Percentiles rank a stretch among this genome's conserved stretches.
Evolutionary conservation across 2,113 vertebrate genomes (phyloP).

Genomic region (Pteruthius melanotis): DNA sequence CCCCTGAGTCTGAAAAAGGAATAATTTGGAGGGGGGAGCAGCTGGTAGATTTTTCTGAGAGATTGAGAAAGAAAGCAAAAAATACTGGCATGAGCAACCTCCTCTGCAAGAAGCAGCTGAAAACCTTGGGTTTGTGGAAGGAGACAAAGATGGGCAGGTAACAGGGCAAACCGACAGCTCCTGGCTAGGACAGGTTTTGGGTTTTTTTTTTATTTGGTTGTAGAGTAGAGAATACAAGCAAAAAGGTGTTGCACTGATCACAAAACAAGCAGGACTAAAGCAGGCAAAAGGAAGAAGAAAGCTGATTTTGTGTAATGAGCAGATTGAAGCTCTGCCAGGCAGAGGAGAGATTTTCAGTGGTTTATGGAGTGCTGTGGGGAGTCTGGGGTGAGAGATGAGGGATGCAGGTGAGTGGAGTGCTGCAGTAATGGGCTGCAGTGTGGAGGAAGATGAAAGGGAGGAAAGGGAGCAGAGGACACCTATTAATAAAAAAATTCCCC

Average conservation of each 20-base stretch:
- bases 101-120: not conserved
- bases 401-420: not conserved
- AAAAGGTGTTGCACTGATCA: not conserved
- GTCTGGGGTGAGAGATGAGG: not conserved
- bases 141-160: not conserved
- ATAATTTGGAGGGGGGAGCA: not conserved
- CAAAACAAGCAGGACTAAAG: not conserved
- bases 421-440: not conserved
- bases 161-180: not conserved
- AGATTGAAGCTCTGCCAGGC: not conserved
- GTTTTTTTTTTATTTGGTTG: not conserved
- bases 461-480: not conserved
- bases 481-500: not conserved
- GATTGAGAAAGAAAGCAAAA: not conserved
- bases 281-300: not conserved
- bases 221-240: not conserved
- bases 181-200: not conserved
- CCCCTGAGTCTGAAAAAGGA: not conserved
- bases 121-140: not conserved
- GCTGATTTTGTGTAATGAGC: not conserved
- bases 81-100: not conserved
- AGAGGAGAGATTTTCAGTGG: not conserved
- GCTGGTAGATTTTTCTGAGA: not conserved
- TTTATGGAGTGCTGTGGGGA: not conserved
- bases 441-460: not conserved